Evolutionary conservation across 2,113 vertebrate genomes (phyloP), one percentile per base, ranked within the genome.

Genomic region (Eulemur rufifrons): DNA sequence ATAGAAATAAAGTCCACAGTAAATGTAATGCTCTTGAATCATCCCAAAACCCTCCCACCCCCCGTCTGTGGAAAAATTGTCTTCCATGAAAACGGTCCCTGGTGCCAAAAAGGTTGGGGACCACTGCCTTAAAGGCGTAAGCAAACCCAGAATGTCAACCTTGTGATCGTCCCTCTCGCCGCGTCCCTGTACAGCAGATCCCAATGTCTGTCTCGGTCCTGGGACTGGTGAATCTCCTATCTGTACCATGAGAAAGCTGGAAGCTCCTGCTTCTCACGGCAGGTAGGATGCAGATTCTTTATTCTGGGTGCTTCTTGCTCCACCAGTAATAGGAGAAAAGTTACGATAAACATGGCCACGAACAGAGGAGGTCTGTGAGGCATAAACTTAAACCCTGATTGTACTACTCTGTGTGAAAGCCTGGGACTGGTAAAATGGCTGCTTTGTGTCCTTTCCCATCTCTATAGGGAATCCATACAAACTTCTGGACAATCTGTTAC

Each of bases 281-380:
- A 91, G 81, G 82, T 94, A 50, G 76, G 83, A 39, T 50, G 17
- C 42, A 23, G 29, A 59, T 6, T 87, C 81, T 84, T 92, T 87
- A 34, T 90, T 88, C 71, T 63, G 88, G 42, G 29, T 50, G 78
- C 71, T 66, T 47, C 50, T 23, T 45, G 23, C 50, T 81, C 37
- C 37, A 63, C 68, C 69, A 37, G 81, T 11, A 86, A 80, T 45
- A 32, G 50, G 61, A 96, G 84, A 39, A 96, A 69, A 90, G 64
- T 78, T 59, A 37, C 10, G 50, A 37, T 81, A 6, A 81, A 77
- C 78, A 8, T n/a, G 81, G 37, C 47, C 25, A 2, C 37, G 87
- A 92, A 94, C 96, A 97, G 96, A 97, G 50, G 56, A 89, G 94
- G 77, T 64, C 87, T 95, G 84, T 88, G 84, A 92, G 54, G 63